Evolutionary conservation across 37 sponge, comb jelly and placozoan genomes (phyloP), one percentile per base, ranked within the genome.

Genomic region (Eunapius fragilis): DNA sequence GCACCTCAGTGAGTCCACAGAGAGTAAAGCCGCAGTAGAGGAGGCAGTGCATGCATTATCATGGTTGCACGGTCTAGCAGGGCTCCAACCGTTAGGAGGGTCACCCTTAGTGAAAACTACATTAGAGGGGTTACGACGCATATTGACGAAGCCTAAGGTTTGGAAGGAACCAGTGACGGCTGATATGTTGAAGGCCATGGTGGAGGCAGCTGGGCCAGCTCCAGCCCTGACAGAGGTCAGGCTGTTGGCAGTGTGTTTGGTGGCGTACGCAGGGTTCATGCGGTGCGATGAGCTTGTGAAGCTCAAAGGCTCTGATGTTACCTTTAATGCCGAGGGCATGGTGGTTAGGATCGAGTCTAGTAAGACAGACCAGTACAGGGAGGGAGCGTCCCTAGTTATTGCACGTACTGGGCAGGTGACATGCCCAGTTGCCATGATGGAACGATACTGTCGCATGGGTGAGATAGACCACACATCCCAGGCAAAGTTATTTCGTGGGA

Each of bases 351-450:
- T 70, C 7, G 30, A 25, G 71, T 70, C 71, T 25, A 76, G 77
- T 33, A 76, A 76, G 77, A 76, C 77, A 27, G 77, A 76, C 35
- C 77, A 76, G 7, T 76, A 34, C 77, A 28, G 77, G 31, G 32
- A 76, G 9, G 77, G 77, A 32, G 35, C 26, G 4, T 28, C n/a
- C 32, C 32, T 76, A 25, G 35, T 76, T 25, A 31, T 76, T n/a
- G 77, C 77, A n/a, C 26, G 77, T 6, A 76, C 77, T 9, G 37
- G 77, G 35, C 26, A 28, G 37, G 32, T 33, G 11, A 34, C 41
- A 30, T 76, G 77, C 36, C 77, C 77, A 76, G 77, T 76, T n/a
- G 77, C 77, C 36, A 76, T 76, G 77, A 25, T 76, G 77, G 77
- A 76, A 33, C 5, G 77, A 2, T 76, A 76, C 77, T 41, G 41